Evolutionary conservation across 2,113 vertebrate genomes (phyloP).

Genomic region (Hydrolagus affinis): DNA sequence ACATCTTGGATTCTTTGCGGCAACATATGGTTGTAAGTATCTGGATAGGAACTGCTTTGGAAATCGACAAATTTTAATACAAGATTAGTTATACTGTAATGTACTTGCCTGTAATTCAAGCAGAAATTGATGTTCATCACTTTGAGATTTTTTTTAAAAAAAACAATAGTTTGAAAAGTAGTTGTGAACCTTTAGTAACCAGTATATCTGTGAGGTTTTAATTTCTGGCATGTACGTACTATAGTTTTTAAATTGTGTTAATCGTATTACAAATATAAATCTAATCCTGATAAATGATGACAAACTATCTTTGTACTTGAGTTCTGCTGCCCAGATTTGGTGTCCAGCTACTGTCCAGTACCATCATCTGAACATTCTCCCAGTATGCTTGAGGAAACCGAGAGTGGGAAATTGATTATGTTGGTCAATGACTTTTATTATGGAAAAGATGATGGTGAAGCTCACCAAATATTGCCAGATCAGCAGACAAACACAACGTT

Average conservation of each 20-base stretch:
- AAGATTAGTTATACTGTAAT: background rate
- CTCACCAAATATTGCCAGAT: conserved; percentile 49
- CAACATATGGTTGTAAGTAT: conserved; percentile 72
- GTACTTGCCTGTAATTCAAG: background rate
- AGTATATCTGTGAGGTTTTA: background rate
- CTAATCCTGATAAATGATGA: background rate
- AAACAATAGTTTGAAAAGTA: background rate
- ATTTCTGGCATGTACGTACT: background rate
- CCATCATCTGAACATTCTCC: conserved; percentile 38
- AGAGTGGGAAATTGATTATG: conserved; percentile 90
- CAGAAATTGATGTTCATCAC: background rate
- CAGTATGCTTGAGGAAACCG: conserved; percentile 49
- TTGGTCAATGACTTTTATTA: conserved; percentile 95
- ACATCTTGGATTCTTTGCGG: conserved; percentile 69
- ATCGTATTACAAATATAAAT: background rate
- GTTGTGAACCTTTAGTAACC: background rate
- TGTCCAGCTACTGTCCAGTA: conserved; percentile 52
- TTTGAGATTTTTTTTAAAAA: background rate
- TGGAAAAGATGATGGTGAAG: conserved; percentile 76
- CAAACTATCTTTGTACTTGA: conserved; percentile 43
- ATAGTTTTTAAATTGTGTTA: background rate
- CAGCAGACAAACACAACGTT: conserved; percentile 79
- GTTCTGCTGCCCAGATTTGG: conserved; percentile 68
- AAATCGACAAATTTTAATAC: background rate
- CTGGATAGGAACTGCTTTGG: background rate